A percentile compares a stretch with the other conserved stretches of the same genome.
Conservation (phyloP, 2,113 vertebrate genomes). For the Onychostruthus taczanowskii region DNA sequence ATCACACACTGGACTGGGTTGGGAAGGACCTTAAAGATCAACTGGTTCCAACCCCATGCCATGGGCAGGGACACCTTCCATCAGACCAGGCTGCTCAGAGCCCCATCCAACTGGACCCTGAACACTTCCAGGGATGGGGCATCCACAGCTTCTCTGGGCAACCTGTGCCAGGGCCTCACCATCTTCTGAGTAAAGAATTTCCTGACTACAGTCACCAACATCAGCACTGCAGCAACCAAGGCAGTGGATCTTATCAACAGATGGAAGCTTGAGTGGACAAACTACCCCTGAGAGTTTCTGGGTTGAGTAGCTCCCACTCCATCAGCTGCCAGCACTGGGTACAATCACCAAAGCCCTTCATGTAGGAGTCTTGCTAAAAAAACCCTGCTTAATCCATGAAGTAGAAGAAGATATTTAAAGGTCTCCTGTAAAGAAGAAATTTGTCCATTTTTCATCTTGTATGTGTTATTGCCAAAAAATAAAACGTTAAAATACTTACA, state of each 20-base stretch:
- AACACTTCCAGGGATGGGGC: neutral
- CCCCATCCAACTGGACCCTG: neutral
- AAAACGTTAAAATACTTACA: neutral
- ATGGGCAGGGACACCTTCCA: neutral
- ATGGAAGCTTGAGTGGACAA: neutral
- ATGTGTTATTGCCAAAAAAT: neutral
- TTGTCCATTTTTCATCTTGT: neutral
- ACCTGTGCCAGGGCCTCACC: neutral
- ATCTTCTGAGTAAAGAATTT: neutral
- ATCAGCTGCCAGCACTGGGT: neutral
- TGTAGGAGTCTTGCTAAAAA: neutral
- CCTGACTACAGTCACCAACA: neutral
- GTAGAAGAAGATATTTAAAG: neutral
- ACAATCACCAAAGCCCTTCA: neutral
- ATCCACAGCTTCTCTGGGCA: neutral
- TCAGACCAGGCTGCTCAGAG: neutral
- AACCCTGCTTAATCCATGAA: neutral
- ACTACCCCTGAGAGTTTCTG: rapidly evolving
- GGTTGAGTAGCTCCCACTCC: neutral
- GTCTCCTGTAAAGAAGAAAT: neutral
- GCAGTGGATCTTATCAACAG: neutral
- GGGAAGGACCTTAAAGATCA: neutral
- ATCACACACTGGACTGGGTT: neutral
- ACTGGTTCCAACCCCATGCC: neutral
- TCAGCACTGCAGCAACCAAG: neutral